Evolutionary conservation across 1,140 invertebrate species (phyloP).

Genomic region (Drosophila tropicalis): DNA sequence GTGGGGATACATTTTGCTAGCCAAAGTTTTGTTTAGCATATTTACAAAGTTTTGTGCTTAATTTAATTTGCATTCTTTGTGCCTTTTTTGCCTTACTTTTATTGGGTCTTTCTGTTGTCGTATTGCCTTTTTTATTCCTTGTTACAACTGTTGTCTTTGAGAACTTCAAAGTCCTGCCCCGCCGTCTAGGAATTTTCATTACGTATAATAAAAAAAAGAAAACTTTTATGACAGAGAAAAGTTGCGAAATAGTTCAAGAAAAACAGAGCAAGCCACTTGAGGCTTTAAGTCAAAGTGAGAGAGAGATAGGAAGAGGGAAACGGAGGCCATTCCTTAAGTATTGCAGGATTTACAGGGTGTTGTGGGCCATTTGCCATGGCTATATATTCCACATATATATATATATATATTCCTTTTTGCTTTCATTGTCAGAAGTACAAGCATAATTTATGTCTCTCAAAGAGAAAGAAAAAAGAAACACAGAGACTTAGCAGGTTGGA

Average conservation of each 20-base stretch:
- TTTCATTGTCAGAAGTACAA: conserved; percentile 53
- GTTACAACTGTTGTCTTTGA: conserved; percentile 3
- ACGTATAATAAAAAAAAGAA: conserved; percentile 8
- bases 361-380: conserved; percentile 6
- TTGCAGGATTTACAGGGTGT: conserved; percentile 6
- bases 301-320: background rate
- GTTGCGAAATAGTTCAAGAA: conserved; percentile 16
- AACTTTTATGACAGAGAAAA: conserved; percentile 19
- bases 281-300: conserved; percentile 8
- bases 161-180: conserved; percentile 37
- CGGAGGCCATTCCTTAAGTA: background rate
- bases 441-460: conserved; percentile 68
- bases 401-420: background rate
- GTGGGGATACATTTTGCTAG: background rate
- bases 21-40: conserved; percentile 68
- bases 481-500: too few species aligned
- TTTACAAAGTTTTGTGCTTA: conserved; percentile 74
- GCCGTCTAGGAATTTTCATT: conserved; percentile 54
- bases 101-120: background rate
- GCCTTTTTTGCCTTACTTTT: conserved; percentile 37
- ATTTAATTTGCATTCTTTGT: conserved; percentile 71
- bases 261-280: conserved; percentile 2
- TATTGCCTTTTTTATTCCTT: background rate
- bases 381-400: conserved; percentile 24
- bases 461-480: conserved; percentile 33